These are phyloP conservation scores for Orcinus orca DNA, from an alignment of 2,113 vertebrate genomes.

Conservation along the genomic window DNA sequence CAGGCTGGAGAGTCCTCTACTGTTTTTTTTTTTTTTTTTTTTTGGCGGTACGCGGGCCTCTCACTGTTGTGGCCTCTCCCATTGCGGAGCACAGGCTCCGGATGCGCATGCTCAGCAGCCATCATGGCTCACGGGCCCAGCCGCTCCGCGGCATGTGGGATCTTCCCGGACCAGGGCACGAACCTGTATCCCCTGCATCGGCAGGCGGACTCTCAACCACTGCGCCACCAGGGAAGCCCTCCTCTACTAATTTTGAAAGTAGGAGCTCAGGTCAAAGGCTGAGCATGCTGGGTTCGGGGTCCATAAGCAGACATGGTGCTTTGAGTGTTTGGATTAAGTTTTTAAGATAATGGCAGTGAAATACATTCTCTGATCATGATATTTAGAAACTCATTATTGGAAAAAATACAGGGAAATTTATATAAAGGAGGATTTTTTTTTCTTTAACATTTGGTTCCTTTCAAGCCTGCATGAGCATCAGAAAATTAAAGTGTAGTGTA, in stretches of 20 bases:
- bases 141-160: no score
- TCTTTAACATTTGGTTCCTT: neutral
- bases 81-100: no score
- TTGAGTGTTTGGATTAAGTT: rapidly evolving
- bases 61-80: no score
- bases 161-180: no score
- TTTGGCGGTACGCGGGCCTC: no score
- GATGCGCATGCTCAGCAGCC: no score
- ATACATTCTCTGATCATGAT: neutral
- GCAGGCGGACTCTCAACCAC: no score
- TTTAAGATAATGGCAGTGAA: neutral
- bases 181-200: no score
- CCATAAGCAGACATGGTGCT: neutral
- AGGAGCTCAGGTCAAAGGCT: neutral
- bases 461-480: neutral
- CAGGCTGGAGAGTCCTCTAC: neutral
- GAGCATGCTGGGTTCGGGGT: neutral
- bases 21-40: neutral
- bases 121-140: no score
- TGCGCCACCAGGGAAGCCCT: neutral
- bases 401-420: neutral
- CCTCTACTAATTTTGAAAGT: neutral
- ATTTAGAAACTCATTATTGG: neutral
- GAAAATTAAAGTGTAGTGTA: neutral
- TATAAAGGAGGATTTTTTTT: neutral